Base-by-base conservation (phyloP, 2,888 invertebrate species). In the Hyles lineata region DNA sequence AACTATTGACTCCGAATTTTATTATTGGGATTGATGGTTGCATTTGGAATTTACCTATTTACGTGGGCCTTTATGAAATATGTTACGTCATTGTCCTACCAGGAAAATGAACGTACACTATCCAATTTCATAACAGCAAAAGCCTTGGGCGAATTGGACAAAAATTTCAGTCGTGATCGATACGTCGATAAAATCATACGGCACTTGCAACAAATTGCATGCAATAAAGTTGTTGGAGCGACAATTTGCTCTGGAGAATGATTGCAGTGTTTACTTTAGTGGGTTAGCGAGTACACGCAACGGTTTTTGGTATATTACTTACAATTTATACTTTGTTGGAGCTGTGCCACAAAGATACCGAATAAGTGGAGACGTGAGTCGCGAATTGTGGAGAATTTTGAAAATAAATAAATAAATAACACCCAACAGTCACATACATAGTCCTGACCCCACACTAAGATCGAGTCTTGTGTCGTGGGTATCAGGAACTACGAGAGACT, bases 201-300 rank as follows among this genome's bases (percentile, higher is more conserved):
- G 43, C 74, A 72, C 72, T 67, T 76, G 75, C 74, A 78, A 78
- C 79, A 81, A 79, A 81, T 81, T 80, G 80, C 77, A 79, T 77
- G 81, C 79, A 77, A 81, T 81, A 77, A 81, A 78, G 76, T 67
- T 21, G 19, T 67, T n/a, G n/a, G n/a, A 63, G 76, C 76, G 62
- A 35, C 72, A 75, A 77, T 76, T 76, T 72, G 69, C 73, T 32
- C 70, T 62, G n/a, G 74, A 75, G 71, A 73, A 72, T 74, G 75
- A 77, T 76, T 74, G 74, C 70, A 76, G 77, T 85, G 80, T 84
- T 83, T 83, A 74, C 80, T 78, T 81, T 79, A 80, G 77, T 83
- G 78, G 83, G 81, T 82, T 81, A 82, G 75, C 74, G 77, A 73
- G 69, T 74, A 61, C 61, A 75, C 19, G 61, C 62, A n/a, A 35